Evolutionary conservation across 2,888 invertebrate species (phyloP), one percentile per base, ranked within the genome.

Genomic region (Diachrysia chrysitis): DNA sequence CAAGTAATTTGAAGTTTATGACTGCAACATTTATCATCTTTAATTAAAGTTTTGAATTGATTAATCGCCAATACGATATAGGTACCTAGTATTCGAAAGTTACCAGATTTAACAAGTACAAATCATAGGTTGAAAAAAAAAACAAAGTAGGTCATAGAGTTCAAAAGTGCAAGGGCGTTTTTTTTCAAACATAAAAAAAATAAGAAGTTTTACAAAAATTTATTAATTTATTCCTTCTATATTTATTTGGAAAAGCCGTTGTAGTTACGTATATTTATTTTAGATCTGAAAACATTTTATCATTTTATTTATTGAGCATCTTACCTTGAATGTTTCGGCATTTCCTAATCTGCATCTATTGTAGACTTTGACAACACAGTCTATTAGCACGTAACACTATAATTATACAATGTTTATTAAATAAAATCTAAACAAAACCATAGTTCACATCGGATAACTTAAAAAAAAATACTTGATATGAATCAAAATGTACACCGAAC

Each of bases 311-410:
- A 51, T 19, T 42, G 16, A 25, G 53, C 19, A 74, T 66, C 91
- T 91, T 85, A 95, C 95, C 95, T 93, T 92, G 89, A 91, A 88
- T 89, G 87, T 92, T 91, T 93, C 92, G 94, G 94, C 94, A 92
- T 93, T 91, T 88, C 90, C 85, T 87, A 86, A 85, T 79, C 74
- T 68, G 67, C 78, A 77, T 82, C 79, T 84, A 87, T 79, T 82
- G 85, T 85, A 80, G 85, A 89, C 87, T 89, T 87, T 84, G 84
- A 87, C 87, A 88, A 85, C 88, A 89, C 89, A 87, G 85, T 82
- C 84, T 84, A 73, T 86, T 82, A 81, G 70, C 83, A 84, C 87
- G 85, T 74, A 80, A 85, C 85, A 88, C 85, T 82, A 71, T 74
- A 77, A 67, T 78, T 70, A 73, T 72, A 61, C 69, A 78, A 73